phyloP scores from a whole-genome alignment of 1,140 invertebrate genomes.

The Steinernema feltiae region DNA sequence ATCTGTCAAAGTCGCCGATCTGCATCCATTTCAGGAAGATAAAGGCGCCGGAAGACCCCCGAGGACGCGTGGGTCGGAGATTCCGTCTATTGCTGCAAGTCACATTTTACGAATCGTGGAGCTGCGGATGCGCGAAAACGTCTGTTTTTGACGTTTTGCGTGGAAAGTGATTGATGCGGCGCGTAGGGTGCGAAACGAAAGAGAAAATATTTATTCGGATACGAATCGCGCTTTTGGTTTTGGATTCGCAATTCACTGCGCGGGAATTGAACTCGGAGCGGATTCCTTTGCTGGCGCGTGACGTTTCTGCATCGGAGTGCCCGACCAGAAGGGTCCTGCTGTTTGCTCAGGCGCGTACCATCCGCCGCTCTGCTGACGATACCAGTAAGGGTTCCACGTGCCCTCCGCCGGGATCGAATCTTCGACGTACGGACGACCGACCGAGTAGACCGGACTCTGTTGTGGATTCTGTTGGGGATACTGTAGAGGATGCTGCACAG shows the following conservation, averaged over 20 bases:
- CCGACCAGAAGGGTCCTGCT: background rate
- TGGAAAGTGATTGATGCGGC: background rate
- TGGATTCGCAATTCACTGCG: background rate
- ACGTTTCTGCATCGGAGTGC: background rate
- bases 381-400: background rate
- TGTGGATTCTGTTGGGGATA: constrained; percentile 29
- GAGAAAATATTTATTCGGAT: background rate
- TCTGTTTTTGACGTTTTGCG: background rate
- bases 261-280: background rate
- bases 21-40: too few relatives aligned
- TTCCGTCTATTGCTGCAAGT: too few relatives aligned
- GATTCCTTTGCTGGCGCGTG: background rate
- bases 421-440: background rate
- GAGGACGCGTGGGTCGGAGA: too few relatives aligned
- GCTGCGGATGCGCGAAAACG: background rate
- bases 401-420: background rate
- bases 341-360: background rate
- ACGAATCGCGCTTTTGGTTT: background rate
- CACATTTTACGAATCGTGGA: background rate
- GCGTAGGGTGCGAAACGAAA: too few relatives aligned
- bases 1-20: too few relatives aligned
- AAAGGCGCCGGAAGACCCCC: too few relatives aligned
- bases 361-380: background rate
- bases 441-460: background rate
- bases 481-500: constrained; percentile 10